A percentile compares a stretch with the other conserved stretches of the same genome.
phyloP scores from a whole-genome alignment of 2,888 invertebrate species.

The Erebia aethiops region DNA sequence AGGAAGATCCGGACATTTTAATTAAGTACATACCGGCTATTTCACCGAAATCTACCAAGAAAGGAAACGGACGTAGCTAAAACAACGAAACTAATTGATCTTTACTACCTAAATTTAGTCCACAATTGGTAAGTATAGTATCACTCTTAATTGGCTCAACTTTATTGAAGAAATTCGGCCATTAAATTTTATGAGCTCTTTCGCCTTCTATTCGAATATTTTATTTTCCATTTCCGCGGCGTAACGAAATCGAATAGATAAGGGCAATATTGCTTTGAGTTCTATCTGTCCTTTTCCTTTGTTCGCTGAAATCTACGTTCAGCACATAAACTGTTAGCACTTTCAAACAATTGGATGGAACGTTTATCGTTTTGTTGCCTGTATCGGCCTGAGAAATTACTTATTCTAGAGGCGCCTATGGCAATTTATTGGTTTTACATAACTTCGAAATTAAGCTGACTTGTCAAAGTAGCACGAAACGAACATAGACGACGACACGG shows the following conservation, averaged over 20 bases:
- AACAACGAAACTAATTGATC: neutral
- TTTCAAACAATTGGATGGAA: constrained; percentile 19
- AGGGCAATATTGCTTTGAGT: constrained; percentile 8
- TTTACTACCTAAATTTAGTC: constrained; percentile 7
- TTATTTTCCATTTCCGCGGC: neutral
- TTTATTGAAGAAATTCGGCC: constrained; percentile 4
- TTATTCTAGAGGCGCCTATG: constrained; percentile 16
- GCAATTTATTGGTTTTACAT: constrained; percentile 22
- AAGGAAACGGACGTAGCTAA: neutral
- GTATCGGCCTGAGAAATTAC: constrained; percentile 22
- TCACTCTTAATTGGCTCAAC: constrained; percentile 11
- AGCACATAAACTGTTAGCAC: constrained; percentile 12
- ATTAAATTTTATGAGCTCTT: neutral
- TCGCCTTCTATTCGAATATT: neutral
- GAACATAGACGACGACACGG: neutral
- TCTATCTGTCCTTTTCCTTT: neutral
- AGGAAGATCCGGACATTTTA: neutral
- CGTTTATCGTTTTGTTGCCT: constrained; percentile 19
- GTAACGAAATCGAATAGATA: constrained; percentile 1
- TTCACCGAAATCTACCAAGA: constrained; percentile 10
- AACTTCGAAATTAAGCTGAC: constrained; percentile 4
- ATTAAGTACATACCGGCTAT: neutral
- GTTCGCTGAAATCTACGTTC: constrained; percentile 8
- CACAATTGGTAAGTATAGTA: neutral
- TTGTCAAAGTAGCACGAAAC: neutral